Evolutionary conservation across 2,113 vertebrate genomes (phyloP).

Genomic region (Ophiodon elongatus): DNA sequence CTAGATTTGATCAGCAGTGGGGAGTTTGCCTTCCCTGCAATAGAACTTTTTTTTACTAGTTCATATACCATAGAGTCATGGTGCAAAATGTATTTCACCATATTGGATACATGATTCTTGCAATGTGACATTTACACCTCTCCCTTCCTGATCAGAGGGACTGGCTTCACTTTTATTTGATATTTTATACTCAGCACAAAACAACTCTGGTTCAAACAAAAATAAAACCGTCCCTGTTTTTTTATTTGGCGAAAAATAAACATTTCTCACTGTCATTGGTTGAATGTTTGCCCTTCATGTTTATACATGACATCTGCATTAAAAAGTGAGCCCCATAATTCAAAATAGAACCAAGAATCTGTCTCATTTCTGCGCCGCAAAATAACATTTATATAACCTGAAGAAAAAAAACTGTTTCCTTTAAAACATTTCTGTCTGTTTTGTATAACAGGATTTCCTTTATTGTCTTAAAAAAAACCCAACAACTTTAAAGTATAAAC

Average conservation of each 20-base stretch:
- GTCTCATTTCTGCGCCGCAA: background rate
- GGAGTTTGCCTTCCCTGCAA: too few species aligned
- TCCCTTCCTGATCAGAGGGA: background rate
- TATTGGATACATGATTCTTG: background rate
- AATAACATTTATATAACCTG: background rate
- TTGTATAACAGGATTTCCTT: background rate
- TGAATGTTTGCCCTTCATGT: background rate
- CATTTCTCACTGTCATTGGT: background rate
- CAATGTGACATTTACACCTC: background rate
- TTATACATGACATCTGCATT: background rate
- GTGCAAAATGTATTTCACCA: background rate
- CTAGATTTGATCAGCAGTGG: too few species aligned
- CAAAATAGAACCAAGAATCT: background rate
- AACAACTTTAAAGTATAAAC: background rate
- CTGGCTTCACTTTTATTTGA: too few species aligned
- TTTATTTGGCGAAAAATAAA: constrained; percentile 47
- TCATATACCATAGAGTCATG: background rate
- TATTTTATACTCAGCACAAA: background rate
- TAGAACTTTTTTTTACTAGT: too few species aligned
- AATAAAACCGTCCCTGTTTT: background rate
- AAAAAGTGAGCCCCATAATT: background rate
- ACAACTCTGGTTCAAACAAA: background rate
- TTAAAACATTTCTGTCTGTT: background rate
- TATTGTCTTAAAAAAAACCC: background rate
- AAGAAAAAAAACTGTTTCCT: background rate